Conservation (phyloP, 2,113 vertebrate species). For the Lagenorhynchus albirostris region DNA sequence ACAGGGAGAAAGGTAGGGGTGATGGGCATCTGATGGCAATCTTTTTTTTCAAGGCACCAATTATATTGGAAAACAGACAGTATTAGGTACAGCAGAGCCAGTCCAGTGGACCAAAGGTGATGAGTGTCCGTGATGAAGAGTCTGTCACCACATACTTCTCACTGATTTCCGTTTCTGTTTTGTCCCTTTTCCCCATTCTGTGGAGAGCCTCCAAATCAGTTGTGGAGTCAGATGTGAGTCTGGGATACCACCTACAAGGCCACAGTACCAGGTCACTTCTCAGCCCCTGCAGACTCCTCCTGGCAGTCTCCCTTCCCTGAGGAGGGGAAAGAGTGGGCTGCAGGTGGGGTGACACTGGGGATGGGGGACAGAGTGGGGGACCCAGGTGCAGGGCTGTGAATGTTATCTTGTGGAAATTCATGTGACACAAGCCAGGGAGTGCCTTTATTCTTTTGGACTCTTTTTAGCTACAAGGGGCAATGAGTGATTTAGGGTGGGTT, state of each 20-base stretch:
- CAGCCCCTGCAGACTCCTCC: neutral
- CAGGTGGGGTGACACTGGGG: neutral
- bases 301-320: neutral
- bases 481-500: neutral
- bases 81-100: neutral
- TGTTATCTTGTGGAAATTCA: neutral
- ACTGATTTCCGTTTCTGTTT: neutral
- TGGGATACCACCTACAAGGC: neutral
- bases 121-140: accelerated
- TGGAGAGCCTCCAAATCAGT: neutral
- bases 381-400: neutral
- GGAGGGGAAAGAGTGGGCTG: neutral
- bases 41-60: neutral
- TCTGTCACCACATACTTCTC: neutral
- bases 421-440: neutral
- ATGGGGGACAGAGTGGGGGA: neutral
- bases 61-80: too few species aligned
- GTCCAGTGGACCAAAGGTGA: neutral
- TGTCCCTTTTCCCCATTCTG: neutral
- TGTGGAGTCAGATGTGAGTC: too few species aligned
- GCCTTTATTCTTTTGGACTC: neutral
- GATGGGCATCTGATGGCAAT: neutral
- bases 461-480: neutral
- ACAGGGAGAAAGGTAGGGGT: neutral
- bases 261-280: too few species aligned